Evolutionary conservation across 2,888 invertebrate species (phyloP), one percentile per base, ranked within the genome.

Genomic region (Odiellus spinosus): DNA sequence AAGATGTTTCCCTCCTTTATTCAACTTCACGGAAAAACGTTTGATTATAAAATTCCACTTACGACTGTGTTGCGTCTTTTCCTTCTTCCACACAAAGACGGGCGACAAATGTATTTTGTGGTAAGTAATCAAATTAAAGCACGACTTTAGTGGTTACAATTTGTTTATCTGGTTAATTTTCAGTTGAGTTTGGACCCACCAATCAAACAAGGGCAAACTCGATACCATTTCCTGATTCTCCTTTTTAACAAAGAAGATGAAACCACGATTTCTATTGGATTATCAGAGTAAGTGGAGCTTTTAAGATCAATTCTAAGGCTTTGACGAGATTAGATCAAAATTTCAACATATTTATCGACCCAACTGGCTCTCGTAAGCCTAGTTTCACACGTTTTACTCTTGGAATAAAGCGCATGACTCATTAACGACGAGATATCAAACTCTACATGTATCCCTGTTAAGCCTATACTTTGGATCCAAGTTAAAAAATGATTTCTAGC

Each of bases 21-120:
- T 59, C 87, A 90, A 68, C 75, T 91, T 50, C 90, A 90, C 63
- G 91, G 91, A 61, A 99, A 98, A 75, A 96, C 98, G 0, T 98
- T 95, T 63, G 98, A 98, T 71, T 99, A 98, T 73, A 98, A 99
- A 71, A 96, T 98, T 58, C 95, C 96, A 0, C 86, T 91, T 78
- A 86, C 87, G 1, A 93, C 95, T 0, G 93, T 99, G 3, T 71
- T 95, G 14, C 77, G 98, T 6, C 69, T 98, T 14, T 98, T 98
- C 64, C 71, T 96, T 32, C 69, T 99, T 44, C 96, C 96, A 0
- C 96, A 99, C 64, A 91, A 90, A 64, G 96, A 98, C 65, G 83
- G 81, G n/a, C 72, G 96, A 2, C 96, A 96, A 67, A 93, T 91
- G 78, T 98, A 88, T 69, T 96, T 96, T 65, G 95, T 98, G 39